Evolutionary conservation across 2,888 invertebrate genomes (phyloP).

Genomic region (Lithophane socia): DNA sequence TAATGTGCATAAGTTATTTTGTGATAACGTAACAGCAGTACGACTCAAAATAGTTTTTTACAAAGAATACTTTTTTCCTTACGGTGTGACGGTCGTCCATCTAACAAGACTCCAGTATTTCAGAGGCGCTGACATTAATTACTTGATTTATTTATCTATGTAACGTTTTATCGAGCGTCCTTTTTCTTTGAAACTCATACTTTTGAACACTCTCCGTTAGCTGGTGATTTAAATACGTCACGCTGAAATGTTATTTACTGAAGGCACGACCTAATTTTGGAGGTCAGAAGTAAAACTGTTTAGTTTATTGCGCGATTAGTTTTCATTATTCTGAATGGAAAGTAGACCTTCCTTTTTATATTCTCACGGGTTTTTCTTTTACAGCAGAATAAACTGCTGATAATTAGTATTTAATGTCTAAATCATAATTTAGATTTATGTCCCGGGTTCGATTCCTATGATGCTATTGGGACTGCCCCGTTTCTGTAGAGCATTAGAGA

Average conservation of each 20-base stretch:
- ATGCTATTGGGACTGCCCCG: too few relatives aligned
- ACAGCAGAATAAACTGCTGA: not conserved
- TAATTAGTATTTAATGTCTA: not conserved
- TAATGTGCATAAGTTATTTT: too few relatives aligned
- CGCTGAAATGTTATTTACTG: slow-evolving; percentile 51
- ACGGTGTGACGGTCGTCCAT: slow-evolving; percentile 71
- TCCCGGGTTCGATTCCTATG: not conserved
- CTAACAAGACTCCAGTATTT: slow-evolving; percentile 74
- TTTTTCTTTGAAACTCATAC: slow-evolving; percentile 61
- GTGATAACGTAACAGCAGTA: not conserved
- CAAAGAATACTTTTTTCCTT: not conserved
- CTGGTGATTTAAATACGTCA: slow-evolving; percentile 46
- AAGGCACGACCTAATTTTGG: slow-evolving; percentile 34
- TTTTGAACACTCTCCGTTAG: slow-evolving; percentile 61
- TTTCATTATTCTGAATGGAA: slow-evolving; percentile 22
- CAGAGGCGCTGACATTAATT: slow-evolving; percentile 77
- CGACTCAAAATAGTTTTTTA: not conserved
- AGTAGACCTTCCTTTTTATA: not conserved
- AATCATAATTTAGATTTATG: not conserved
- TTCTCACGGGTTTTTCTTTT: not conserved
- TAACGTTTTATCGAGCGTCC: slow-evolving; percentile 57
- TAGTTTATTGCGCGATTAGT: slow-evolving; percentile 21
- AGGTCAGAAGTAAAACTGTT: slow-evolving; percentile 22
- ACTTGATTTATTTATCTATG: slow-evolving; percentile 78
- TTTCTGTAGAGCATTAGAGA: too few relatives aligned